Evolutionary conservation across 1,140 invertebrate genomes (phyloP), one percentile per base, ranked within the genome.

Genomic region (Centruroides vittatus): DNA sequence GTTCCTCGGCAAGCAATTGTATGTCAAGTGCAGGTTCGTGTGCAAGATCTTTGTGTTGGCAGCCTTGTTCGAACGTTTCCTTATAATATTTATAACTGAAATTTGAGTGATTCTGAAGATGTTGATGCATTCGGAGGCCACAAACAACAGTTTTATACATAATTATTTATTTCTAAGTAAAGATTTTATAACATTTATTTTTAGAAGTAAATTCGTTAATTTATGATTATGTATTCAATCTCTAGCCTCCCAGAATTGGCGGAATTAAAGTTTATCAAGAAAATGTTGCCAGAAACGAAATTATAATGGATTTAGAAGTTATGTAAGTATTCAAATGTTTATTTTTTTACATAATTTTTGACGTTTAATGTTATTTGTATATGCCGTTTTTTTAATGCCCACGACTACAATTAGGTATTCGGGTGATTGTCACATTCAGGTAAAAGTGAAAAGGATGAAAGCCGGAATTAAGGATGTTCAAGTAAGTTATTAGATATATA

Each of bases 251-350:
- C 13, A 81, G 92, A 69, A 84, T 97, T 66, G 90, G 92, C 56
- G 91, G 92, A 35, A 84, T 97, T 0, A 97, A 96, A 79, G 90
- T 93, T 5, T 96, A 97, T 70, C 91, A 93, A 72, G 88, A 88
- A 73, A 89, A 94, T 73, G 84, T 93, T 55, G 85, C 87, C 35
- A 80, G 93, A 65, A 86, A 93, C 79, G 93, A 98, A 79, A 94
- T 97, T 61, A 89, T 97, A 63, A 85, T 98, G 83, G 94, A 98
- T 75, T 76, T 93, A 65, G 92, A 97, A 77, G 74, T 97, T 62
- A 88, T 93, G 88, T 93, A 54, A 53, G 6, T 60, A 41, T 55
- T 5, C n/a, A 57, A 11, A n/a, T 47, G 54, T 47, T 4, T 12
- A 23, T 23, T 51, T 58, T 12, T 47, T n/a, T 48, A 34, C 11